A percentile compares a stretch with the other conserved stretches of the same genome.
Conservation (phyloP, 2,113 vertebrate genomes). For the Coryphaenoides rupestris region DNA sequence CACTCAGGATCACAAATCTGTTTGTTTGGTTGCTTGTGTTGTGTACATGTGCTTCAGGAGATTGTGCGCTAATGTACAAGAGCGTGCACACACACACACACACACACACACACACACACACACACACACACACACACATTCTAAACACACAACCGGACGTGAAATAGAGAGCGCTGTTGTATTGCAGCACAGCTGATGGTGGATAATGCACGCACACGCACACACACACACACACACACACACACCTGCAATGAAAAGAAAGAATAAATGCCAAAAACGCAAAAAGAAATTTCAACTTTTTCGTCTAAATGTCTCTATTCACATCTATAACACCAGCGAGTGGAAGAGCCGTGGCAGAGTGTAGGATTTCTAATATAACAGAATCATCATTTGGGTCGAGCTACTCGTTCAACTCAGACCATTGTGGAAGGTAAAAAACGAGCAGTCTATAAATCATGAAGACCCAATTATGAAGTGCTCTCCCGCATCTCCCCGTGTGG, state of each 20-base stretch:
- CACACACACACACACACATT: background rate
- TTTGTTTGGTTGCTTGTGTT: slow-evolving; percentile 48
- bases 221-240: slow-evolving; percentile 21
- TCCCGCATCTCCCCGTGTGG: too few species aligned
- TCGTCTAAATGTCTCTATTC: too few species aligned
- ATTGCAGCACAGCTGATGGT: slow-evolving; percentile 49
- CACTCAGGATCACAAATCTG: slow-evolving; percentile 51
- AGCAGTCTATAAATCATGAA: slow-evolving; percentile 31
- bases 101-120: slow-evolving; percentile 12
- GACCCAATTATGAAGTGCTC: slow-evolving; percentile 10
- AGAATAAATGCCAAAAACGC: background rate
- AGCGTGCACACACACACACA: background rate
- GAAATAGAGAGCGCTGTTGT: slow-evolving; percentile 55
- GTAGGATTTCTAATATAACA: too few species aligned
- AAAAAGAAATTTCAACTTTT: too few species aligned
- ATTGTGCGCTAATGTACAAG: slow-evolving; percentile 5
- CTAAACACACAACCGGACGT: background rate
- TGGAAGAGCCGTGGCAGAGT: background rate
- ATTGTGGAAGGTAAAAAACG: slow-evolving; percentile 17
- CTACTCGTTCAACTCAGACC: background rate
- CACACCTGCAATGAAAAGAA: too few species aligned
- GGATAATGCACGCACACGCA: slow-evolving; percentile 45
- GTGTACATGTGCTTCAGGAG: slow-evolving; percentile 14
- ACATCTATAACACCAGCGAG: background rate
- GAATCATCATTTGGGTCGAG: background rate